Conservation (phyloP, 2,797 vertebrate species). For the Clarias pachynema region DNA sequence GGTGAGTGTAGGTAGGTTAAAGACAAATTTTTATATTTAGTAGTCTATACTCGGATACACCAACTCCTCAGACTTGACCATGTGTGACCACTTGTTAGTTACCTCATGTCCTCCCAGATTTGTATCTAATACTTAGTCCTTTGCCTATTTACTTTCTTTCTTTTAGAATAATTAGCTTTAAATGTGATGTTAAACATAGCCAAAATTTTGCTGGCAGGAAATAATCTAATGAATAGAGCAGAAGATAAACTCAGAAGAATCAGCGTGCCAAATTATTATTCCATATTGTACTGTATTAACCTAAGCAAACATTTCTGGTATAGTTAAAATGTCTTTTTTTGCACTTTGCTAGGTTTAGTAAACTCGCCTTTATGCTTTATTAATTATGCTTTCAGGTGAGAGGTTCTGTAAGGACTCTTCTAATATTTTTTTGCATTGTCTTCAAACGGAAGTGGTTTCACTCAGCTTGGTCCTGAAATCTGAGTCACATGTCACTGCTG, state of each 20-base stretch:
- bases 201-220: neutral
- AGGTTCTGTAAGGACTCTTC: neutral
- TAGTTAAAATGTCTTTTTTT: neutral
- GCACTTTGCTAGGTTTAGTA: neutral
- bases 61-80: neutral
- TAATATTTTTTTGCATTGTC: neutral
- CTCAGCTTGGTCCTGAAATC: slow-evolving; percentile 59
- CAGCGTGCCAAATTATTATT: neutral
- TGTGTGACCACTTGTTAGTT: neutral
- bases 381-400: neutral
- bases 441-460: slow-evolving; percentile 12
- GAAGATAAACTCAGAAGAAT: neutral
- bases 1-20: too few species aligned
- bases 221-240: neutral
- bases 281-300: neutral
- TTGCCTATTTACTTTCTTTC: neutral
- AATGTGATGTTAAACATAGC: neutral
- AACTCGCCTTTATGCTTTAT: neutral
- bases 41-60: slow-evolving; percentile 17
- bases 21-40: neutral
- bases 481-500: slow-evolving; percentile 64
- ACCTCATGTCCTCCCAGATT: slow-evolving; percentile 9
- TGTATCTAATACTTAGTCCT: slow-evolving; percentile 11
- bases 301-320: neutral
- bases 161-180: slow-evolving; percentile 9